Evolutionary conservation across 1,140 invertebrate species (phyloP).

Genomic region (Drosophila obscura): DNA sequence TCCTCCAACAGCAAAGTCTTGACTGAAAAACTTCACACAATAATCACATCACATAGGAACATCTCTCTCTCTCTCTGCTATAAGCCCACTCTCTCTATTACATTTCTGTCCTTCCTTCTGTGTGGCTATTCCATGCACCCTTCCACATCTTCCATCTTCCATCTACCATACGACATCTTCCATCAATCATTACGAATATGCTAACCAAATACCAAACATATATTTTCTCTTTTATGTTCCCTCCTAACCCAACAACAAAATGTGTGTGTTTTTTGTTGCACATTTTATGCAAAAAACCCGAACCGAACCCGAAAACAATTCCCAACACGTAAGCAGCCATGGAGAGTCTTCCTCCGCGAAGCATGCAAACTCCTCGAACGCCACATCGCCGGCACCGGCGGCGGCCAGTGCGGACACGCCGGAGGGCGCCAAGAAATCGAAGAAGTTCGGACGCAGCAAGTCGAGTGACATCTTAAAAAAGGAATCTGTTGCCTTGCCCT

Average conservation of each 20-base stretch:
- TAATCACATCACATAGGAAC: constrained; percentile 59
- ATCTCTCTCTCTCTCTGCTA: constrained; percentile 20
- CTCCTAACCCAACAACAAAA: constrained; percentile 42
- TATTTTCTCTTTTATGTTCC: constrained; percentile 79
- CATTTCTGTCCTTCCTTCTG: not conserved
- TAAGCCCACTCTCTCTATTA: not conserved
- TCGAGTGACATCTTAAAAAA: constrained; percentile 89
- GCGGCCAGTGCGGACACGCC: constrained; percentile 11
- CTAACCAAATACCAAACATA: constrained; percentile 79
- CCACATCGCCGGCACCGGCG: constrained; percentile 45
- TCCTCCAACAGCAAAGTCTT: constrained; percentile 6
- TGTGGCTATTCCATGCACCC: not conserved
- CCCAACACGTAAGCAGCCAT: constrained; percentile 57
- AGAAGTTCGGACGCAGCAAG: constrained; percentile 86
- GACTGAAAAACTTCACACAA: constrained; percentile 51
- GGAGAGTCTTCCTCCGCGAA: constrained; percentile 56
- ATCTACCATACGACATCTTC: constrained; percentile 51
- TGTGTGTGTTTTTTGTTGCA: constrained; percentile 26
- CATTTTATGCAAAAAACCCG: constrained; percentile 32
- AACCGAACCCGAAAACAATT: constrained; percentile 25
- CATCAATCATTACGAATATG: constrained; percentile 68
- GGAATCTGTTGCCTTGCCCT: constrained; percentile 83
- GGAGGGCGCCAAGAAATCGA: constrained; percentile 63
- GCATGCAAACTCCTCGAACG: constrained; percentile 41
- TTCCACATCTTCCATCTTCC: constrained; percentile 25